A percentile compares a stretch with the other conserved stretches of the same genome.
Evolutionary conservation across 2,888 invertebrate species (phyloP).

Genomic region (Thysanoteuthis rhombus): DNA sequence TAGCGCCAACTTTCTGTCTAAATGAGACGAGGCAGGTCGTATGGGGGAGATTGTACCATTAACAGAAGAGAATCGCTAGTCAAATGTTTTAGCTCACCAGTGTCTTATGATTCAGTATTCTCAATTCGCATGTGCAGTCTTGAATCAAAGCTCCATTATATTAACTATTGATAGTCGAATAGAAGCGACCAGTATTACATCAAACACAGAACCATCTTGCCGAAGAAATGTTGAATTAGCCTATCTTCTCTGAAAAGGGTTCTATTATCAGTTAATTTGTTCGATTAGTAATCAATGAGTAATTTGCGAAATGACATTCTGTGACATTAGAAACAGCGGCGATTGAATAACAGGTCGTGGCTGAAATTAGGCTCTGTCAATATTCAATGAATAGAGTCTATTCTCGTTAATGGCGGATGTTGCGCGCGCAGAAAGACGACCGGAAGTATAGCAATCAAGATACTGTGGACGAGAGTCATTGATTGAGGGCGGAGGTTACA

Average conservation of each 20-base stretch:
- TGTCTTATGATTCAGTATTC: too few relatives aligned
- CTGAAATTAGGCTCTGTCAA: not conserved
- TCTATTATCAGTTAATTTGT: conserved; percentile 12
- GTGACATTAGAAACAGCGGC: not conserved
- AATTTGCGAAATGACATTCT: not conserved
- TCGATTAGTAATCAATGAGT: not conserved
- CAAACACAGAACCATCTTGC: not conserved
- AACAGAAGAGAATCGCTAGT: too few relatives aligned
- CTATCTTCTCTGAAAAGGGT: not conserved
- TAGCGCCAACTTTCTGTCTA: too few relatives aligned
- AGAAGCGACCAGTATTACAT: not conserved
- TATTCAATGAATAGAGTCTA: not conserved
- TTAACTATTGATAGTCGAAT: not conserved
- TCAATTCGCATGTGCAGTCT: not conserved
- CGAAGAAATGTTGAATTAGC: not conserved
- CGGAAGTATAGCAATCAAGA: not conserved
- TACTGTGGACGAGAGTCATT: not conserved
- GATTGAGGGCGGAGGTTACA: not conserved
- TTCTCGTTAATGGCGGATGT: not conserved
- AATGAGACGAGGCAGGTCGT: too few relatives aligned
- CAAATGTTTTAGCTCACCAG: too few relatives aligned
- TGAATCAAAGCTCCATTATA: not conserved
- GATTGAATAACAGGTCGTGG: not conserved
- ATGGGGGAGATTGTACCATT: too few relatives aligned
- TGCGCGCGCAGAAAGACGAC: not conserved